Evolutionary conservation across 2,113 vertebrate genomes (phyloP).

Genomic region (Sylvilagus bachmani): DNA sequence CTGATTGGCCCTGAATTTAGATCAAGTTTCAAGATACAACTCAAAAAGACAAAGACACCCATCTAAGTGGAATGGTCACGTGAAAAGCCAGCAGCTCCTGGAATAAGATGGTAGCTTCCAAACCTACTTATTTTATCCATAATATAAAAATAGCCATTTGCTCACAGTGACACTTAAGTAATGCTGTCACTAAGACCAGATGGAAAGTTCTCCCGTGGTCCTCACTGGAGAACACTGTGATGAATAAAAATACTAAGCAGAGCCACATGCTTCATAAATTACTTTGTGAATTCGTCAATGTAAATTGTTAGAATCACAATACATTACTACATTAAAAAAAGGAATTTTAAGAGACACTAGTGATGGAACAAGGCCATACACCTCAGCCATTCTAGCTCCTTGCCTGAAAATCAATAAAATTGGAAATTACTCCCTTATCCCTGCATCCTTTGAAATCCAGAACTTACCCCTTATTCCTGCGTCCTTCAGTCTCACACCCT

Average conservation of each 20-base stretch:
- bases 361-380: too few relatives aligned
- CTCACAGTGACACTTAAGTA: not conserved
- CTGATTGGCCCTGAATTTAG: not conserved
- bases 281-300: not conserved
- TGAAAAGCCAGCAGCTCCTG: not conserved
- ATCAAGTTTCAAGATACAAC: slow-evolving; percentile 18
- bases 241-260: not conserved
- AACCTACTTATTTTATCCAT: slow-evolving; percentile 9
- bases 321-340: not conserved
- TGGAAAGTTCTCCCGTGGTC: not conserved
- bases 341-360: slow-evolving; percentile 4
- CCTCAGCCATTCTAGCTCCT: too few relatives aligned
- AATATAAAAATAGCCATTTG: not conserved
- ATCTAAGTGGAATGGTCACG: not conserved
- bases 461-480: too few relatives aligned
- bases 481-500: too few relatives aligned
- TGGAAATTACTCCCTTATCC: too few relatives aligned
- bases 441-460: too few relatives aligned
- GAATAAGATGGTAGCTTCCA: not conserved
- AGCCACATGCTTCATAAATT: not conserved
- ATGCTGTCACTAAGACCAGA: not conserved
- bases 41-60: not conserved
- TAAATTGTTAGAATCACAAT: not conserved
- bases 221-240: not conserved
- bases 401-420: too few relatives aligned